Percentiles rank a stretch among this genome's conserved stretches.
Conservation (phyloP, 1,140 invertebrate species). For the Hestina assimilis region DNA sequence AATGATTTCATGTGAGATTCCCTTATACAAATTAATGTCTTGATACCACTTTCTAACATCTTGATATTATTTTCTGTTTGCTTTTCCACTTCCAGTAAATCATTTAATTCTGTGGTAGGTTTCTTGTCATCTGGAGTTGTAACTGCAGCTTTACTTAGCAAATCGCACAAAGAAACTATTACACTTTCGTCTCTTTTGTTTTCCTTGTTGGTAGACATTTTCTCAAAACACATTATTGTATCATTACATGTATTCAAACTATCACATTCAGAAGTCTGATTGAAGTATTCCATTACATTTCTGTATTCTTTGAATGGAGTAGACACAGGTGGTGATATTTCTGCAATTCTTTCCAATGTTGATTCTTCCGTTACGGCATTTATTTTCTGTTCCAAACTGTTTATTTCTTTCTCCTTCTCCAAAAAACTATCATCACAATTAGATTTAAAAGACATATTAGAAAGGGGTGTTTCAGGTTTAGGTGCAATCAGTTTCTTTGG, state of each 20-base stretch:
- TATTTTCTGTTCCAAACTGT: conserved; percentile 47
- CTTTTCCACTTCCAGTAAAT: conserved; percentile 46
- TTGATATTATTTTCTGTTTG: conserved; percentile 46
- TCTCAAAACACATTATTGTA: conserved; percentile 63
- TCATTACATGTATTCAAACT: conserved; percentile 41
- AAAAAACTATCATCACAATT: conserved; percentile 61
- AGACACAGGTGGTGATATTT: conserved; percentile 50
- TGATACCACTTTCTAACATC: conserved; percentile 48
- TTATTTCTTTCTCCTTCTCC: conserved; percentile 59
- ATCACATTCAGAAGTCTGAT: conserved; percentile 44
- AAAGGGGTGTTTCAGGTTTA: conserved; percentile 44
- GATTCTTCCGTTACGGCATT: conserved; percentile 36
- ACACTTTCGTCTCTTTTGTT: conserved; percentile 55
- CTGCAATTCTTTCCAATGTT: conserved; percentile 49
- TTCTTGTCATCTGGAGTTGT: conserved; percentile 35
- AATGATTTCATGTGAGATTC: conserved; percentile 46
- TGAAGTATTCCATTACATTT: conserved; percentile 58
- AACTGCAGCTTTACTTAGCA: conserved; percentile 54
- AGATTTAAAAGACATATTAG: conserved; percentile 57
- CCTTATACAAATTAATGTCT: conserved; percentile 45
- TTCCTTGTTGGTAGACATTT: conserved; percentile 30
- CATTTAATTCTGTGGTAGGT: conserved; percentile 41
- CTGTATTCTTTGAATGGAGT: conserved; percentile 64
- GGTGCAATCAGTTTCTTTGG: conserved; percentile 8
- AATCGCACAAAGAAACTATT: conserved; percentile 56